phyloP scores from a whole-genome alignment of 2,113 vertebrate genomes.

The Chitala chitala region DNA sequence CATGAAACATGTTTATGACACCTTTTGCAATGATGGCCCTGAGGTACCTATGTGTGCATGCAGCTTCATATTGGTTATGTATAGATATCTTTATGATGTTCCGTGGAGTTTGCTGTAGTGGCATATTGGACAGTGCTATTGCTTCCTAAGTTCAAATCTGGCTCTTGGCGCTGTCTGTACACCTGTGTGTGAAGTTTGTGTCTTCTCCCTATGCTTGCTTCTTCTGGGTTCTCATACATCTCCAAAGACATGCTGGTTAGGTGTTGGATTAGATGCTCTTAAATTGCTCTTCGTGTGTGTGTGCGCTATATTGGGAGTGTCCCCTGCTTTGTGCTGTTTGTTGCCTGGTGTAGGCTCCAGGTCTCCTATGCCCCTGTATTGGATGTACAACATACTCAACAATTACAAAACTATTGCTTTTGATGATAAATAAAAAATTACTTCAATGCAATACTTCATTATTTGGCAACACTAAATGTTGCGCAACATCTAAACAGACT shows the following conservation, averaged over 20 bases:
- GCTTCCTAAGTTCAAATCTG: too few species aligned
- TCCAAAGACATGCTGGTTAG: background rate
- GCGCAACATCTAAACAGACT: too few species aligned
- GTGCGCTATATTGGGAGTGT: background rate
- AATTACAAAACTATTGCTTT: too few species aligned
- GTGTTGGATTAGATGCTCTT: background rate
- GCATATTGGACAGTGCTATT: too few species aligned
- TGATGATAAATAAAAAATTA: too few species aligned
- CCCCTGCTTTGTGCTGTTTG: background rate
- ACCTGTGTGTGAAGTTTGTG: background rate
- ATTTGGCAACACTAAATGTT: too few species aligned
- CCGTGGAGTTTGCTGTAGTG: too few species aligned
- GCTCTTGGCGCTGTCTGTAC: too few species aligned
- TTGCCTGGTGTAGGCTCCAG: background rate
- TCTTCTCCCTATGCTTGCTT: background rate
- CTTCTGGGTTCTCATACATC: background rate
- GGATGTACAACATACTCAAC: background rate
- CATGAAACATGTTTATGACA: conserved; percentile 64
- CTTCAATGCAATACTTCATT: too few species aligned
- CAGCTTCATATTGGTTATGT: background rate
- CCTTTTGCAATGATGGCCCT: conserved; percentile 66
- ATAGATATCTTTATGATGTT: conserved; percentile 9
- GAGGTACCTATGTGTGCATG: conserved; percentile 55
- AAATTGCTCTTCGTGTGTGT: conserved; percentile 2
- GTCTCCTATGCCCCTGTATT: background rate